phyloP scores from a whole-genome alignment of 2,888 invertebrate genomes.

The Dendrolimus pini region DNA sequence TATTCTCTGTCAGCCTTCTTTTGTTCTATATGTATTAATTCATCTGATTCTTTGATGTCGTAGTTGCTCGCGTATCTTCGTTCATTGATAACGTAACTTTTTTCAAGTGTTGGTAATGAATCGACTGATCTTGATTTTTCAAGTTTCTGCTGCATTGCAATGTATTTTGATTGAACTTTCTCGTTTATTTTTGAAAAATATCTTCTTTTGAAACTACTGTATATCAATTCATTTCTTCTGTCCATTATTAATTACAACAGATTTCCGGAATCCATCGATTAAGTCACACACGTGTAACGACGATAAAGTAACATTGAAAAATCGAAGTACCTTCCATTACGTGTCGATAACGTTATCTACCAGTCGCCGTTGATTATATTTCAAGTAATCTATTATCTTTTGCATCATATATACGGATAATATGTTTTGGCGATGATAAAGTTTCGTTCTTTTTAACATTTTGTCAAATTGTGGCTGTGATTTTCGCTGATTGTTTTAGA shows the following conservation, averaged over 20 bases:
- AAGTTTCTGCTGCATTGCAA: conserved; percentile 54
- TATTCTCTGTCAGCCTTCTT: conserved; percentile 14
- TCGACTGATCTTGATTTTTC: conserved; percentile 61
- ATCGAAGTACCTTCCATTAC: conserved; percentile 13
- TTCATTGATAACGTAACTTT: conserved; percentile 34
- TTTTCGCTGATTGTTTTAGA: no score
- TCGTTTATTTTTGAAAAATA: conserved; percentile 52
- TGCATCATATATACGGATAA: conserved; percentile 3
- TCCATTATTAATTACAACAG: conserved; percentile 28
- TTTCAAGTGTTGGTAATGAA: conserved; percentile 31
- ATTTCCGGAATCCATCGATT: not conserved
- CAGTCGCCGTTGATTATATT: conserved; percentile 51
- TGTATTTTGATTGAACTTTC: conserved; percentile 54
- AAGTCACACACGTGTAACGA: conserved; percentile 6
- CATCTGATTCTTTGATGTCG: conserved; percentile 28
- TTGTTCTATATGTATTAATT: conserved; percentile 8
- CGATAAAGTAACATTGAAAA: conserved; percentile 26
- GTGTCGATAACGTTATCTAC: conserved; percentile 38
- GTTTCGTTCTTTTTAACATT: no score
- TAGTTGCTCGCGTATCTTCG: conserved; percentile 25
- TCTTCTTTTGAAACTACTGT: conserved; percentile 26
- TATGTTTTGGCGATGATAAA: conserved; percentile 7
- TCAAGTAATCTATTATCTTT: conserved; percentile 37
- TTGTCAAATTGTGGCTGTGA: no score
- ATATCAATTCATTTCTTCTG: conserved; percentile 19